A percentile compares a stretch with the other conserved stretches of the same genome.
Conservation (phyloP, 2,888 invertebrate species). For the Catocala nupta region DNA sequence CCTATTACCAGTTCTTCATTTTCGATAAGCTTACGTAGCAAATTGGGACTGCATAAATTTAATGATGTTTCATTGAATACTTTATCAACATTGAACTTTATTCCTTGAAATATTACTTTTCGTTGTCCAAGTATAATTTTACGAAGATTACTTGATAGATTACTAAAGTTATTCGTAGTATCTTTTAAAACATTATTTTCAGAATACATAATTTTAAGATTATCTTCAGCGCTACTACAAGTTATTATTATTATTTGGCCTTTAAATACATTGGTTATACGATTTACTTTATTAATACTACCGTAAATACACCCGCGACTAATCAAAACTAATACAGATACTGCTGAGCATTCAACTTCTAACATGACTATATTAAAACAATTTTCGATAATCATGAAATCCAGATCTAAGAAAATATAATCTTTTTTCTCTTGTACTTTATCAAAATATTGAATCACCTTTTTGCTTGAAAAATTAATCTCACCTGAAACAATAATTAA, state of each 20-base stretch:
- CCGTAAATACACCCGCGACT: not conserved
- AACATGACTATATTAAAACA: constrained; percentile 25
- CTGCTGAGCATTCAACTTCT: constrained; percentile 18
- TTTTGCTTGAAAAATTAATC: constrained; percentile 29
- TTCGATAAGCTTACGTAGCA: constrained; percentile 32
- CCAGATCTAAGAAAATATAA: constrained; percentile 34
- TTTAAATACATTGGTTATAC: constrained; percentile 13
- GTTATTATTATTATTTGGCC: constrained; percentile 30
- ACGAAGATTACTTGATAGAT: constrained; percentile 19
- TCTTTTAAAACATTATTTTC: constrained; percentile 13
- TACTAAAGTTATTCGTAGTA: constrained; percentile 21
- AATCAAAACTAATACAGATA: constrained; percentile 18
- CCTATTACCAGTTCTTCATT: constrained; percentile 31
- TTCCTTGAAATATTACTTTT: constrained; percentile 34
- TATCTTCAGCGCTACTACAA: constrained; percentile 1
- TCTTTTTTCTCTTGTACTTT: constrained; percentile 5
- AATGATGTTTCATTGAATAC: constrained; percentile 15
- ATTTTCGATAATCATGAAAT: constrained; percentile 20
- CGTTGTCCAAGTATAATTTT: constrained; percentile 25
- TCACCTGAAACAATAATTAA: constrained; percentile 26
- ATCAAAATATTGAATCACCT: constrained; percentile 35
- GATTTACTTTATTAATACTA: not conserved
- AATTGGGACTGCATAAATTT: constrained; percentile 23
- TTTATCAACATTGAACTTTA: constrained; percentile 14
- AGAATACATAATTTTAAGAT: not conserved